Base-by-base conservation (phyloP, 2,797 vertebrate genomes). In the Sternotherus odoratus region DNA sequence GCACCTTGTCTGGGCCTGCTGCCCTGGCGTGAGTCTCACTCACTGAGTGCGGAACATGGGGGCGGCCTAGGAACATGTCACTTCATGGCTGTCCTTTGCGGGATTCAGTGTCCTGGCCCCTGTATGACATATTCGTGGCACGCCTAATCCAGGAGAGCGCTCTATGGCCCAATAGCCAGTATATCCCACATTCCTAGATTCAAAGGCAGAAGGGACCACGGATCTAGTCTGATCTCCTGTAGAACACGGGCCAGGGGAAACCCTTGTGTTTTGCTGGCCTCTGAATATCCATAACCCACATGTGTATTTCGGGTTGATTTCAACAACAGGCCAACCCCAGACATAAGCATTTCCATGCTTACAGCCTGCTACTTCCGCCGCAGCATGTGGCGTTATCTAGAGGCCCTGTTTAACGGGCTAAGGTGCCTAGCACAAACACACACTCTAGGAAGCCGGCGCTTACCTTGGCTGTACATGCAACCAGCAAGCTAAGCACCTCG, bases 401-500 rank as follows among this genome's bases (percentile, higher is more conserved):
- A 39, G 66, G n/a, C 23, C 33, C 24, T 3, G 72, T 48, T 24
- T 15, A 28, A 28, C 8, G 9, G 26, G 72, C 26, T 43, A 43
- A 43, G 7, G 12, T 46, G 72, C 24, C 43, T 46, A 26, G 39
- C n/a, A 48, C 43, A 48, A 48, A 75, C 12, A 48, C 69, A 74
- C 24, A 48, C 9, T 13, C 72, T 30, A 30, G 26, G 78, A 12
- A 30, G 11, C 19, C 1, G 6, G 16, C 1, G 3, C 93, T 96
- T 97, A 99, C 99, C 99, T 99, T 97, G 6, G 91, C 96, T 33
- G 98, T 96, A 87, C 98, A 98, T 84, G 98, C 98, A 15, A 97
- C 98, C 95, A 99, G 97, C 89, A 99, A 97, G 19, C 97, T 98
- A 96, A 99, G 98, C 80, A 98, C 98, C 90, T 98, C 99, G 1